Conservation (phyloP, 2,797 vertebrate genomes). For the Malacoctenus gilli region DNA sequence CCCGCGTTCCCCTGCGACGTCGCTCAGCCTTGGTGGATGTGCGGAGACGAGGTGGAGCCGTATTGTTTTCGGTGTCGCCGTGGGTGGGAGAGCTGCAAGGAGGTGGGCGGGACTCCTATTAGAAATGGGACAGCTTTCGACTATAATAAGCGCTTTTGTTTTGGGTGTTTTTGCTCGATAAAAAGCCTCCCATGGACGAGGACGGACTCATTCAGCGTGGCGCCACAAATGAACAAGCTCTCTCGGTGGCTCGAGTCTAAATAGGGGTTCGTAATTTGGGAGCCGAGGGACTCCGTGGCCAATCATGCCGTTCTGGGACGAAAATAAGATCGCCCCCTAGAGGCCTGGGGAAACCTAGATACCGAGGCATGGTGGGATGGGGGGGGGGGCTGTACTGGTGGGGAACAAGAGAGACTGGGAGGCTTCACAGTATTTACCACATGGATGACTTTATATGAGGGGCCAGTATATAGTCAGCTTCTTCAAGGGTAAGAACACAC, state of each 20-base stretch:
- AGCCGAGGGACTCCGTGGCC: slow-evolving; percentile 54
- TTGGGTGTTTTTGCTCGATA: slow-evolving; percentile 59
- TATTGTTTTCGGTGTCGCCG: slow-evolving; percentile 22
- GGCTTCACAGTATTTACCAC: slow-evolving; percentile 25
- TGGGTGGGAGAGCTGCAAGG: slow-evolving; percentile 34
- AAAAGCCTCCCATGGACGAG: slow-evolving; percentile 37
- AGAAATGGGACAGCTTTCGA: slow-evolving; percentile 46
- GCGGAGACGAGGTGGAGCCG: slow-evolving; percentile 22
- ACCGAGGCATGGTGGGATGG: slow-evolving; percentile 18
- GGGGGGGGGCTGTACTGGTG: slow-evolving; percentile 5
- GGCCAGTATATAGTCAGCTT: slow-evolving; percentile 17
- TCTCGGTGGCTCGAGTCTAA: slow-evolving; percentile 48
- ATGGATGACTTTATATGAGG: slow-evolving; percentile 36
- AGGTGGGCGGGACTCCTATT: slow-evolving; percentile 37
- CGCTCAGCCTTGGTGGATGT: too few relatives aligned
- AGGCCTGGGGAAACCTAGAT: slow-evolving; percentile 64
- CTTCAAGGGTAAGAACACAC: slow-evolving; percentile 21
- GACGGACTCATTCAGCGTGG: slow-evolving; percentile 26
- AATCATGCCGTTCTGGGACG: slow-evolving; percentile 59
- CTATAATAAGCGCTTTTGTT: slow-evolving; percentile 49
- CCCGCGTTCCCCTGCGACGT: slow-evolving; percentile 2
- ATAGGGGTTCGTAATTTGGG: slow-evolving; percentile 59
- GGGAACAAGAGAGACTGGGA: neutral
- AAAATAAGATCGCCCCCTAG: slow-evolving; percentile 66
- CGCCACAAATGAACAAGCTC: slow-evolving; percentile 47